Percentiles rank a stretch among this genome's conserved stretches.
phyloP scores from a whole-genome alignment of 2,113 vertebrate genomes.

The Protomyctophum bolini region DNA sequence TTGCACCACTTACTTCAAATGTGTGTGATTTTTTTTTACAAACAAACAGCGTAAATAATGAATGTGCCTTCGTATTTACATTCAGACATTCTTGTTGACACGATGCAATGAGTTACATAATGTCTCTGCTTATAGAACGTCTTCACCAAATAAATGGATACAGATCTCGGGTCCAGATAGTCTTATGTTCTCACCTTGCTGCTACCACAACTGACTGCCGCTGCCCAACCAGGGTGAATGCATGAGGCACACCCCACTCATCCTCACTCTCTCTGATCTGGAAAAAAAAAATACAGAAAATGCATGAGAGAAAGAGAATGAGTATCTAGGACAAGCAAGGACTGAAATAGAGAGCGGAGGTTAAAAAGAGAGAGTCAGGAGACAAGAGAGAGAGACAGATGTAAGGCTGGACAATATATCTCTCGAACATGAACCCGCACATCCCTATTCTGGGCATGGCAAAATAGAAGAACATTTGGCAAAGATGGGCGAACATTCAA shows the following conservation, averaged over 20 bases:
- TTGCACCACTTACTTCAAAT: too few relatives aligned
- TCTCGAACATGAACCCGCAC: too few relatives aligned
- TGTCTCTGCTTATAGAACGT: too few relatives aligned
- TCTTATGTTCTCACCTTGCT: slow-evolving; percentile 83
- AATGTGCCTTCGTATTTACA: slow-evolving; percentile 2
- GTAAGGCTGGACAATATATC: not conserved
- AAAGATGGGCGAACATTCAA: too few relatives aligned
- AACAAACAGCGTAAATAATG: slow-evolving; percentile 5
- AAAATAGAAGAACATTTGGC: too few relatives aligned
- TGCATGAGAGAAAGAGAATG: slow-evolving; percentile 40
- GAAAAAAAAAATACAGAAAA: slow-evolving; percentile 43
- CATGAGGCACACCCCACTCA: slow-evolving; percentile 95
- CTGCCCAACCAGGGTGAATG: slow-evolving; percentile 90
- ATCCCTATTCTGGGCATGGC: too few relatives aligned
- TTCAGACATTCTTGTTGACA: slow-evolving; percentile 13
- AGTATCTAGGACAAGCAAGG: slow-evolving; percentile 56
- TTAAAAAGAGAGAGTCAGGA: slow-evolving; percentile 24
- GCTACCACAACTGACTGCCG: slow-evolving; percentile 92
- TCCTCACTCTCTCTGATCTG: slow-evolving; percentile 95
- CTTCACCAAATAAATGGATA: too few relatives aligned
- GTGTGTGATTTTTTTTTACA: too few relatives aligned
- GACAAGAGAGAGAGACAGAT: slow-evolving; percentile 25
- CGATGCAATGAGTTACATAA: not conserved
- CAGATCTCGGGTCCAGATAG: not conserved
- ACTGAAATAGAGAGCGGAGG: slow-evolving; percentile 53